Conservation (phyloP, 1,140 invertebrate genomes). For the Thaumetopoea pityocampa region DNA sequence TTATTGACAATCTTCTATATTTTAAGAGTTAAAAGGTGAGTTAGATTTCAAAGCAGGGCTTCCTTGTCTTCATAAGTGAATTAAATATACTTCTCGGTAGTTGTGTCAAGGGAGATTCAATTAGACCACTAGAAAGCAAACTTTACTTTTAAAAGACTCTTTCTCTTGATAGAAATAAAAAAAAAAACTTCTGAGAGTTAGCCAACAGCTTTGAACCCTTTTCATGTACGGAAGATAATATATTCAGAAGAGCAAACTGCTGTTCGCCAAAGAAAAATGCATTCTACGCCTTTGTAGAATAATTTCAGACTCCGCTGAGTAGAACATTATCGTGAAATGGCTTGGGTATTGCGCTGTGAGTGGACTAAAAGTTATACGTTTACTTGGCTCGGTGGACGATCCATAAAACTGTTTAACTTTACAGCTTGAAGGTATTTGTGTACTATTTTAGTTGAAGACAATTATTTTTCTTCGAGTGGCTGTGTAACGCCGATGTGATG, state of each 20-base stretch:
- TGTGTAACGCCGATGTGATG: too few relatives aligned
- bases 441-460: too few relatives aligned
- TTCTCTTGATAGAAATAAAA: conserved; percentile 9
- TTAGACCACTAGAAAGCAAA: conserved; percentile 4
- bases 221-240: conserved; percentile 4
- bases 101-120: conserved; percentile 12
- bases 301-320: conserved; percentile 6
- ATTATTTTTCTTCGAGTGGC: too few relatives aligned
- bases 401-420: conserved; percentile 14
- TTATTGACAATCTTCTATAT: too few relatives aligned
- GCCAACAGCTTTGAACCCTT: conserved; percentile 9
- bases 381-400: not conserved
- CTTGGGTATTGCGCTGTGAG: not conserved
- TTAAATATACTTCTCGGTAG: conserved; percentile 2
- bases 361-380: conserved; percentile 14
- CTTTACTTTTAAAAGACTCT: conserved; percentile 3
- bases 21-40: too few relatives aligned
- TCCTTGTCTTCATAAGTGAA: too few relatives aligned
- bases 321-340: not conserved
- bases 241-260: not conserved
- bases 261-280: not conserved
- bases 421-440: conserved; percentile 13
- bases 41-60: too few relatives aligned
- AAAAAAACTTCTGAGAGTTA: conserved; percentile 4
- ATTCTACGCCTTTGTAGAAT: not conserved